phyloP scores from a whole-genome alignment of 2,797 vertebrate species.

The Cossypha dichroa region DNA sequence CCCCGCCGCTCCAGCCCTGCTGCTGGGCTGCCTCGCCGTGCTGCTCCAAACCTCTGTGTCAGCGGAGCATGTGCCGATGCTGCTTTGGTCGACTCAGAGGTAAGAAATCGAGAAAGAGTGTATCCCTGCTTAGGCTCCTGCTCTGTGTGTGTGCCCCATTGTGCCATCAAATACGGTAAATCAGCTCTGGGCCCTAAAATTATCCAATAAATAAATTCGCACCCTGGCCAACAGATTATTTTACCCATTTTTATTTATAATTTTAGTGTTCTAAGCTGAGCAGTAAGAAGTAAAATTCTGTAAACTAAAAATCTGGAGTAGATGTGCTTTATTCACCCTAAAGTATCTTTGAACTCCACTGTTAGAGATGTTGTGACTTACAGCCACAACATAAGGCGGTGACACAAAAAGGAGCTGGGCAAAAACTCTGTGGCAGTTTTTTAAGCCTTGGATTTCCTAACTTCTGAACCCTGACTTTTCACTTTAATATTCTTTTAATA shows the following conservation, averaged over 20 bases:
- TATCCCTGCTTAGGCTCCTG: not conserved
- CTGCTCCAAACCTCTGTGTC: not conserved
- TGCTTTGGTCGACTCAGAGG: constrained; percentile 66
- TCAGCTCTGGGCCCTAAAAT: not conserved
- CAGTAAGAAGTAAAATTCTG: not conserved
- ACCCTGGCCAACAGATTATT: not conserved
- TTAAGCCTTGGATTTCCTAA: not conserved
- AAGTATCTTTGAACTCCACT: not conserved
- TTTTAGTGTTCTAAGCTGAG: not conserved
- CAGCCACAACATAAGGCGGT: not conserved
- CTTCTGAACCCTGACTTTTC: not conserved
- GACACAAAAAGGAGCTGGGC: not conserved
- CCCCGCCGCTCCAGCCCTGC: not conserved
- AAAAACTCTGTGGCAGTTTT: not conserved
- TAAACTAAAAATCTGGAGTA: not conserved
- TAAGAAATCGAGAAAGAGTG: not conserved
- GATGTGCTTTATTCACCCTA: not conserved
- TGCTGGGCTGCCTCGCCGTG: not conserved
- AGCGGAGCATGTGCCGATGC: constrained; percentile 29
- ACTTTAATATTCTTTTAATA: not conserved
- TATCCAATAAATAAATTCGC: not conserved
- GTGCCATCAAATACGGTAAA: not conserved
- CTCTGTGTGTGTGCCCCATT: not conserved
- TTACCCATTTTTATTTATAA: not conserved
- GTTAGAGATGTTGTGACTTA: not conserved